Conservation (phyloP, 2,888 invertebrate species). For the Drosophila acutilabella region DNA sequence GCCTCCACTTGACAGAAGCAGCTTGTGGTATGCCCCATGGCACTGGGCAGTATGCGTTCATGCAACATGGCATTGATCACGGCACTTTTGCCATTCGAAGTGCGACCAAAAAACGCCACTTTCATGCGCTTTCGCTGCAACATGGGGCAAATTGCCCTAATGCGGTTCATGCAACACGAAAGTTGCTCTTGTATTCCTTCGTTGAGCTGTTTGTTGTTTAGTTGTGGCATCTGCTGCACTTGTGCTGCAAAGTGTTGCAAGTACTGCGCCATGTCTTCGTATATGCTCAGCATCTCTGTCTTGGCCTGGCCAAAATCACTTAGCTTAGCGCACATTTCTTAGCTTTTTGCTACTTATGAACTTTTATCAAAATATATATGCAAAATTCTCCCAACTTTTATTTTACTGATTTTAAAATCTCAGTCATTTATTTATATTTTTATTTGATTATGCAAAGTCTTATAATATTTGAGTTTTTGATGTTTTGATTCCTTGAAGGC, state of each 20-base stretch:
- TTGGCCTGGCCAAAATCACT: conserved; percentile 99
- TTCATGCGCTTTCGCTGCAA: conserved; percentile 99
- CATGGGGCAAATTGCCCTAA: conserved; percentile 96
- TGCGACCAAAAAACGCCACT: conserved; percentile 89
- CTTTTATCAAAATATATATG: conserved; percentile 9
- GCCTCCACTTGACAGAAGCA: conserved; percentile 97
- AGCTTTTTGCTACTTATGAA: not conserved
- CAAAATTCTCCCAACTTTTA: not conserved
- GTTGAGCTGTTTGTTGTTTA: conserved; percentile 86
- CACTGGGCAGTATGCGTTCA: conserved; percentile 98
- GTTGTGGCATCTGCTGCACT: conserved; percentile 24
- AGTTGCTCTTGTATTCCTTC: conserved; percentile 89
- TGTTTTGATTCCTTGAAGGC: too few species aligned
- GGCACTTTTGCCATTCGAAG: conserved; percentile 99
- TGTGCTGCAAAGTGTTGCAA: conserved; percentile 86
- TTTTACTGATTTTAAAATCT: too few species aligned
- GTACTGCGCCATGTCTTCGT: conserved; percentile 95
- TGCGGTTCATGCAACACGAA: conserved; percentile 91
- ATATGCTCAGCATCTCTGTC: conserved; percentile 98
- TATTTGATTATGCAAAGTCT: not conserved
- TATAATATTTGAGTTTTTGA: not conserved
- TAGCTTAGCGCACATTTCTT: conserved; percentile 85
- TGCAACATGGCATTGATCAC: conserved; percentile 99
- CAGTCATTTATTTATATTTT: not conserved
- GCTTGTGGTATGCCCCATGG: conserved; percentile 99